Evolutionary conservation across 2,888 invertebrate species (phyloP).

Genomic region (Drosophila merina): DNA sequence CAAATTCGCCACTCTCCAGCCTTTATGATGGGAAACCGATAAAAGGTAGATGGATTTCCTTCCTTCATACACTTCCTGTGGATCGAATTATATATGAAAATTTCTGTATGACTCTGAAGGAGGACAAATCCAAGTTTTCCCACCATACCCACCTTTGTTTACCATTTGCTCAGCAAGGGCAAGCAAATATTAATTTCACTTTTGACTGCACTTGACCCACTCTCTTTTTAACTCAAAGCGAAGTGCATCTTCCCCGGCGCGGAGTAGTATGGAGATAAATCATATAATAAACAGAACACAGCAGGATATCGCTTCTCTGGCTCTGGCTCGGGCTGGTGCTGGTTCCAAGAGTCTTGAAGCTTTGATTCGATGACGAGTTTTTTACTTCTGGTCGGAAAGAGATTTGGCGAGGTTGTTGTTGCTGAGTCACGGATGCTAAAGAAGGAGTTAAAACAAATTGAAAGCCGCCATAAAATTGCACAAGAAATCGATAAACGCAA

Average conservation of each 20-base stretch:
- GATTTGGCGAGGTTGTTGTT: constrained; percentile 20
- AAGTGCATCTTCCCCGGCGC: constrained; percentile 37
- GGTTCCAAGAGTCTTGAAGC: constrained; percentile 33
- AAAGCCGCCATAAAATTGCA: constrained; percentile 61
- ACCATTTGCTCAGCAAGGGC: constrained; percentile 36
- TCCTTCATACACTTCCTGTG: background rate
- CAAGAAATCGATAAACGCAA: constrained; percentile 51
- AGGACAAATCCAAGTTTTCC: background rate
- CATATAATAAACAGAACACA: constrained; percentile 72
- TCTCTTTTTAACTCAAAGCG: constrained; percentile 57
- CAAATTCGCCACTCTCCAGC: background rate
- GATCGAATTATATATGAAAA: no score
- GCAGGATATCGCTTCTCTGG: constrained; percentile 58
- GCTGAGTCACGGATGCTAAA: constrained; percentile 59
- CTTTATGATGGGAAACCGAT: background rate
- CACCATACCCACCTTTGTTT: constrained; percentile 5
- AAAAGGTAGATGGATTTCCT: background rate
- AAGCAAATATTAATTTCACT: constrained; percentile 74
- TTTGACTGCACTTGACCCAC: constrained; percentile 79
- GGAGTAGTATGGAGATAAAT: constrained; percentile 60
- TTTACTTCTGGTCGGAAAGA: constrained; percentile 1
- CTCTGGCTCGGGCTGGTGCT: constrained; percentile 16
- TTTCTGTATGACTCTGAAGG: no score
- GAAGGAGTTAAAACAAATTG: constrained; percentile 51
- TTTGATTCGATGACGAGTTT: constrained; percentile 51